Conservation (phyloP, 2,888 invertebrate genomes). For the Tupiocoris notatus region DNA sequence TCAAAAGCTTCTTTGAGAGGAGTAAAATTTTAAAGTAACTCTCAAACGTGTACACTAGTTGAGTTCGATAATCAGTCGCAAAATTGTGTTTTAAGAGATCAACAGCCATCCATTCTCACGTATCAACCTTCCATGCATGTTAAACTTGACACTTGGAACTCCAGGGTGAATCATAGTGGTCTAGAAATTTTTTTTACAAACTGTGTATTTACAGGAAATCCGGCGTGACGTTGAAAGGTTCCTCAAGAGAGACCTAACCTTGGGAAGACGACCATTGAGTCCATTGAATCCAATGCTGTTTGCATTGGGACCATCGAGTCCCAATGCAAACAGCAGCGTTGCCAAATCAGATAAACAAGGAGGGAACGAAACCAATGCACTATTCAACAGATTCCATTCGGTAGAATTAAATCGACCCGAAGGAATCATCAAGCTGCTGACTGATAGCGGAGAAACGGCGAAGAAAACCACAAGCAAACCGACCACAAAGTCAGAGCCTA, state of each 20-base stretch:
- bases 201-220: neutral
- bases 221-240: constrained; percentile 6
- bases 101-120: too few species aligned
- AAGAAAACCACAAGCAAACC: constrained; percentile 3
- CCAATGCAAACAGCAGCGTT: neutral
- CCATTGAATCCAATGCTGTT: too few species aligned
- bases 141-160: neutral
- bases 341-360: neutral
- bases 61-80: too few species aligned
- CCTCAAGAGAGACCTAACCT: constrained; percentile 12
- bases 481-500: neutral
- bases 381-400: neutral
- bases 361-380: neutral
- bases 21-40: too few species aligned
- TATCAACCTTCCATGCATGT: neutral
- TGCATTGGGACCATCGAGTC: too few species aligned
- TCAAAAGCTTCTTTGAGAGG: too few species aligned
- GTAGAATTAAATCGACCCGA: constrained; percentile 40
- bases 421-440: constrained; percentile 41
- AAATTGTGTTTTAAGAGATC: too few species aligned
- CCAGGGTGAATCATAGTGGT: neutral
- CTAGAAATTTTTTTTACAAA: neutral
- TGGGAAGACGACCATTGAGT: neutral
- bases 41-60: too few species aligned
- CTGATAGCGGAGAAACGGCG: constrained; percentile 5